Evolutionary conservation across 2,113 vertebrate species (phyloP).

Genomic region (Platysteira castanea): DNA sequence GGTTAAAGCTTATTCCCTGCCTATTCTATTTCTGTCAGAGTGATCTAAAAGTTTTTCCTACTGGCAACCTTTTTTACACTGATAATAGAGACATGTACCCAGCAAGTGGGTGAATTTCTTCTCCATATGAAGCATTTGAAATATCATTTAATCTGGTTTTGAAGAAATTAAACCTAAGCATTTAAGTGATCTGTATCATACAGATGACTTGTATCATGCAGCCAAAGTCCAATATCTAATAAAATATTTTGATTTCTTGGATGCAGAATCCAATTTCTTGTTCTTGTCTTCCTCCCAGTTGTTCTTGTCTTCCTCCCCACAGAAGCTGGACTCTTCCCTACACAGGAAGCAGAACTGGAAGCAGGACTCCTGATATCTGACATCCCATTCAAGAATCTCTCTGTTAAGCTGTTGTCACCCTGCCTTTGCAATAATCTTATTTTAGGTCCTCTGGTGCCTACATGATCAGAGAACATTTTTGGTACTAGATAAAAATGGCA

Average conservation of each 20-base stretch:
- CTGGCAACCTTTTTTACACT: not conserved
- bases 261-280: not conserved
- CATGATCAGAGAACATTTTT: not conserved
- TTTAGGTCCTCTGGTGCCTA: not conserved
- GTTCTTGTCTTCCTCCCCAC: no score
- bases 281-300: not conserved
- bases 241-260: not conserved
- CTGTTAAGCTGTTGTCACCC: not conserved
- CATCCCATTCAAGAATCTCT: not conserved
- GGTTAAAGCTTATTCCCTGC: not conserved
- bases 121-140: not conserved
- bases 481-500: not conserved
- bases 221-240: not conserved
- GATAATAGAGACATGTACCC: not conserved
- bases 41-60: not conserved
- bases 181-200: not conserved
- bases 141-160: not conserved
- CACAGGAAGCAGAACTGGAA: rapidly evolving
- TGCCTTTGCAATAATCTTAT: not conserved
- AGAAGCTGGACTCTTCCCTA: not conserved
- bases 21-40: not conserved
- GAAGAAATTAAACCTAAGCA: not conserved
- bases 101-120: not conserved
- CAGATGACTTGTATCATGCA: not conserved
- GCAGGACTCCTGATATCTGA: not conserved